Evolutionary conservation across 2,113 vertebrate genomes (phyloP).

Genomic region (Ceyx margarethae): DNA sequence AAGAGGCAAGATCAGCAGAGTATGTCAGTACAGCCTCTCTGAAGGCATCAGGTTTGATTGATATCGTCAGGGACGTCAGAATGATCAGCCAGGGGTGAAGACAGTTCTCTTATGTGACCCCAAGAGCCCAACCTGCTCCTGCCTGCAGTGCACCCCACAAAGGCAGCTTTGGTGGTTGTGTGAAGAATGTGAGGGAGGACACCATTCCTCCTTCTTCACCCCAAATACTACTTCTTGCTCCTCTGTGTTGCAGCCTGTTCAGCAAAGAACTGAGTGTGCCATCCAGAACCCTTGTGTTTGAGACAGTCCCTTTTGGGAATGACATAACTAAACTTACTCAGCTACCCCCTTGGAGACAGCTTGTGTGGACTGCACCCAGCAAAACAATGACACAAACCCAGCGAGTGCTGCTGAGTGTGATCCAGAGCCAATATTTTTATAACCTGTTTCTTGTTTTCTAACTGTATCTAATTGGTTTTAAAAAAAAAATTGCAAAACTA

Average conservation of each 20-base stretch:
- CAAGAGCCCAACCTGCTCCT: background rate
- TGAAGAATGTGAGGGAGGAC: accelerated
- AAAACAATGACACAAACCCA: background rate
- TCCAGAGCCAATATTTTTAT: background rate
- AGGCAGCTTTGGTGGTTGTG: background rate
- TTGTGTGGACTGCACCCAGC: background rate
- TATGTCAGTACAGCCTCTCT: background rate
- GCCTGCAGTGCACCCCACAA: background rate
- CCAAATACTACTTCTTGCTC: background rate
- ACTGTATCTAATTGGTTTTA: slow-evolving; percentile 11
- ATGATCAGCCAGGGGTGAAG: background rate
- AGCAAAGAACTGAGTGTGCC: background rate
- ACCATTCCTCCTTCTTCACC: background rate
- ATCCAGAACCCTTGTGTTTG: background rate
- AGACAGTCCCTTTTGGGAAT: background rate
- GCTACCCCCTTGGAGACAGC: background rate
- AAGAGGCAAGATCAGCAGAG: slow-evolving; percentile 33
- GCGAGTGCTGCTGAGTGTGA: background rate
- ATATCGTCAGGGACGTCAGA: background rate
- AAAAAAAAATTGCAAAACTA: slow-evolving; percentile 15
- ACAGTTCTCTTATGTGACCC: background rate
- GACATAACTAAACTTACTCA: background rate
- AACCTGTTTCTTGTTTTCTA: slow-evolving; percentile 26
- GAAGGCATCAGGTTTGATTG: background rate
- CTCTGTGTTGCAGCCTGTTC: background rate